Base-by-base conservation (phyloP, 1,140 invertebrate genomes). In the Artemia franciscana region DNA sequence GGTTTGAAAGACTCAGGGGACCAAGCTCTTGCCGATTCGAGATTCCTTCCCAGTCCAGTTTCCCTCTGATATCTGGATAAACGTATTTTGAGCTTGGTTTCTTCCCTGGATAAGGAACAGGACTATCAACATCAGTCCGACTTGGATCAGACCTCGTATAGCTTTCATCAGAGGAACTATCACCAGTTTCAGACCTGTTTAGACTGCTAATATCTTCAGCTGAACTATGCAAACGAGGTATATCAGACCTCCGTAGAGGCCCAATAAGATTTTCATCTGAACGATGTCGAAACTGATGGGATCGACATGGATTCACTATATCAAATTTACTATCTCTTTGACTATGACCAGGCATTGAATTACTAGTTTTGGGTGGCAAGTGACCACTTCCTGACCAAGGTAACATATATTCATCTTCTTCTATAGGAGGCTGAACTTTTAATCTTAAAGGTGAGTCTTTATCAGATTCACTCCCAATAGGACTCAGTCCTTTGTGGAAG, bases 131-230 rank as follows among this genome's bases (percentile, higher is more conserved):
- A 67, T 83, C 81, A 3, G 83, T 27, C 39, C 39, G 12, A 18
- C 39, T 51, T 18, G 21, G 21, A 68, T 71, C 60, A 83, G 77
- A 58, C 82, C 58, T 64, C 5, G 63, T 84, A 69, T 84, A 86
- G 69, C 83, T 85, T 70, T 87, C 85, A 69, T 86, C 84, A 1
- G 84, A 86, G 59, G 84, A 86, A 70, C 83, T 85, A 57, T 85
- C 79, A 68, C 82, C 84, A 2, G 84, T 84, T 18, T 62, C 63
- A 24, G 84, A 85, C 18, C 63, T 79, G 63, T 85, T 85, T 2
- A 85, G 72, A 0, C 84, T 85, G 69, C 83, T 85, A 18, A 86
- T 78, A 71, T 86, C 84, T 70, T 86, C 84, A 2, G 83, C 84
- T 0, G 84, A 86, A 1, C 84, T 86, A 69, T 84, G 82, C n/a